phyloP scores from a whole-genome alignment of 2,797 vertebrate genomes.

The Eulemur mongoz region DNA sequence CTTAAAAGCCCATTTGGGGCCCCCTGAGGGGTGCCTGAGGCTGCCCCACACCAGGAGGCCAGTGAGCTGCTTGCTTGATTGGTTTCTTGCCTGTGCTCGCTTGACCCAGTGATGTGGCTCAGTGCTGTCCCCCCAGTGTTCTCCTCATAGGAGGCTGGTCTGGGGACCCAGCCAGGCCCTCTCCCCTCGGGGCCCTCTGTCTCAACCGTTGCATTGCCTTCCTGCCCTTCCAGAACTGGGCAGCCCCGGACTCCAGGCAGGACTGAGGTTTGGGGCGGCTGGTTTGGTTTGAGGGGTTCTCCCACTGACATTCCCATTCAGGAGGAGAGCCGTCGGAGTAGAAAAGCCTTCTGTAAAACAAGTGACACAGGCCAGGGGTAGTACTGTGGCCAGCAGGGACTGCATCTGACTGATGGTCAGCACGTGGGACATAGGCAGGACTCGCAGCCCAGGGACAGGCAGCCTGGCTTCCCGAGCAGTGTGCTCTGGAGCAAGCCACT shows the following conservation, averaged over 20 bases:
- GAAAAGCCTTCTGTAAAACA: not conserved
- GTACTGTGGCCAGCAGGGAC: fast-evolving
- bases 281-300: not conserved
- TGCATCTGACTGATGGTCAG: not conserved
- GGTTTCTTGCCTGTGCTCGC: not conserved
- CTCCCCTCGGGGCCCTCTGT: not conserved
- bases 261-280: not conserved
- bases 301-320: not conserved
- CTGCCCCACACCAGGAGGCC: conserved; percentile 5
- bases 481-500: not conserved
- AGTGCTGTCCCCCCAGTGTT: fast-evolving
- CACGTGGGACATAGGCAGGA: not conserved
- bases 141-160: not conserved
- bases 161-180: not conserved
- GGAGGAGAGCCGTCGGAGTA: not conserved
- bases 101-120: not conserved
- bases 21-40: not conserved
- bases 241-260: not conserved
- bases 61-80: conserved; percentile 5
- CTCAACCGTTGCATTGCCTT: not conserved
- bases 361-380: not conserved
- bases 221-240: not conserved
- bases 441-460: not conserved
- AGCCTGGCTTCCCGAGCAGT: not conserved
- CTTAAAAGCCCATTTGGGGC: conserved; percentile 69